Evolutionary conservation across 1,140 invertebrate species (phyloP).

Genomic region (Zophobas atratus): DNA sequence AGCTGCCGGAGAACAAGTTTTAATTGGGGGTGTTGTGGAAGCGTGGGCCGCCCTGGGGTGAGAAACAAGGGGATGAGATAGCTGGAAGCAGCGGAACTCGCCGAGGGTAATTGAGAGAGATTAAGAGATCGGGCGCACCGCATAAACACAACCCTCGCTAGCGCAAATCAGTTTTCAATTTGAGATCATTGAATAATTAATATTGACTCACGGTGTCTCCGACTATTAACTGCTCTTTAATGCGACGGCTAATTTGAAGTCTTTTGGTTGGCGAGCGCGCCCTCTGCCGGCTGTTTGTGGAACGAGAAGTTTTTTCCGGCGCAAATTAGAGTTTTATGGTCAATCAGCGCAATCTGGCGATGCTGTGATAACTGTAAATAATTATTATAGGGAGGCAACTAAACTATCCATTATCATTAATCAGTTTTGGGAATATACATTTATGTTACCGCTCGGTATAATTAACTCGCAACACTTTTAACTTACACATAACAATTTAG

Average conservation of each 20-base stretch:
- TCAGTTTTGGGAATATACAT: conserved; percentile 27
- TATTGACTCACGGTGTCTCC: conserved; percentile 59
- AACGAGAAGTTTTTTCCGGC: too few relatives aligned
- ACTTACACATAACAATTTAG: conserved; percentile 30
- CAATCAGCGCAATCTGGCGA: background rate
- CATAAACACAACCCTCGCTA: conserved; percentile 62
- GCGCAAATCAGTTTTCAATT: conserved; percentile 64
- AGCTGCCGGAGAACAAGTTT: conserved; percentile 46
- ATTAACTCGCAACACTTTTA: conserved; percentile 43
- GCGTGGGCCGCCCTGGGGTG: conserved; percentile 29
- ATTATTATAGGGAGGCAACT: conserved; percentile 18
- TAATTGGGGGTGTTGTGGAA: conserved; percentile 49
- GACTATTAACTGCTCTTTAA: conserved; percentile 56
- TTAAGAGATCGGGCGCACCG: conserved; percentile 63
- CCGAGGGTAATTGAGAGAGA: conserved; percentile 63
- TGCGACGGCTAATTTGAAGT: conserved; percentile 39
- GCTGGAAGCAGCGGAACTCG: conserved; percentile 49
- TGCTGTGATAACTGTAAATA: background rate
- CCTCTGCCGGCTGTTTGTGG: too few relatives aligned
- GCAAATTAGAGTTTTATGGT: conserved; percentile 3
- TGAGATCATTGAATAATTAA: conserved; percentile 65
- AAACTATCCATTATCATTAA: conserved; percentile 36
- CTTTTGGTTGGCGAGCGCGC: too few relatives aligned
- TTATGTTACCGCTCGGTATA: conserved; percentile 35
- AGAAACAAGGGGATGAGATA: conserved; percentile 46